Percentiles rank a stretch among this genome's conserved stretches.
Evolutionary conservation across 2,113 vertebrate genomes (phyloP).

Genomic region (Oryzias celebensis): DNA sequence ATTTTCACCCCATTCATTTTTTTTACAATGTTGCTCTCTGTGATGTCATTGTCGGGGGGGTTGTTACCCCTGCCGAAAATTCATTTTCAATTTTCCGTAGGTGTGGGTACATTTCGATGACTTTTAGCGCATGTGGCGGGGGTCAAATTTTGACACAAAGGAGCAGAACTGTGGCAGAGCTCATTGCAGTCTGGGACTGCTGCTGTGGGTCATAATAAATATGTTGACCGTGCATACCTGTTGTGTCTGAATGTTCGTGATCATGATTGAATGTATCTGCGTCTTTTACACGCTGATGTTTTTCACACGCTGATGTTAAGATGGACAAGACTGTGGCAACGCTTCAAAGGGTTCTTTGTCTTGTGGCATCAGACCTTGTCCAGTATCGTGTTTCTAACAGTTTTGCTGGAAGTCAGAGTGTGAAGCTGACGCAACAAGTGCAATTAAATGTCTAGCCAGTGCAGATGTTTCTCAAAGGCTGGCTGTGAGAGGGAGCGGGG

Average conservation of each 20-base stretch:
- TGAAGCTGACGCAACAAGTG: slow-evolving; percentile 46
- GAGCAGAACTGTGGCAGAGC: no score
- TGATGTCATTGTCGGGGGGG: no score
- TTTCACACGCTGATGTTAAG: not conserved
- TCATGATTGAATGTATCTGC: not conserved
- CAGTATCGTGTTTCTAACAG: slow-evolving; percentile 44
- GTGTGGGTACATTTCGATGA: no score
- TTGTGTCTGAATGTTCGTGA: not conserved
- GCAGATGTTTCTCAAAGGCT: slow-evolving; percentile 50
- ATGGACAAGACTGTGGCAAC: not conserved
- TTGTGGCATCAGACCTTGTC: slow-evolving; percentile 32
- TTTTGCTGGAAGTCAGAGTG: slow-evolving; percentile 38
- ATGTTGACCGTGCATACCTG: not conserved
- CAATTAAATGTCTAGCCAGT: slow-evolving; percentile 55
- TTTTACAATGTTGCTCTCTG: no score
- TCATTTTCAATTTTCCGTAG: no score
- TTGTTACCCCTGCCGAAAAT: no score
- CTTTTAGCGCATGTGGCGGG: no score
- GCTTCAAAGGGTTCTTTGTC: slow-evolving; percentile 59
- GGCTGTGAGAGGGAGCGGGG: not conserved
- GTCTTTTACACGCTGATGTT: slow-evolving; percentile 2
- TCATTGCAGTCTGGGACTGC: no score
- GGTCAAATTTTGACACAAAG: no score
- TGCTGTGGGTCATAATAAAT: not conserved
- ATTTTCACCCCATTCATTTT: no score